Percentiles rank a stretch among this genome's conserved stretches.
phyloP scores from a whole-genome alignment of 1,140 invertebrate species.

The Phymorhynchus buccinoides region DNA sequence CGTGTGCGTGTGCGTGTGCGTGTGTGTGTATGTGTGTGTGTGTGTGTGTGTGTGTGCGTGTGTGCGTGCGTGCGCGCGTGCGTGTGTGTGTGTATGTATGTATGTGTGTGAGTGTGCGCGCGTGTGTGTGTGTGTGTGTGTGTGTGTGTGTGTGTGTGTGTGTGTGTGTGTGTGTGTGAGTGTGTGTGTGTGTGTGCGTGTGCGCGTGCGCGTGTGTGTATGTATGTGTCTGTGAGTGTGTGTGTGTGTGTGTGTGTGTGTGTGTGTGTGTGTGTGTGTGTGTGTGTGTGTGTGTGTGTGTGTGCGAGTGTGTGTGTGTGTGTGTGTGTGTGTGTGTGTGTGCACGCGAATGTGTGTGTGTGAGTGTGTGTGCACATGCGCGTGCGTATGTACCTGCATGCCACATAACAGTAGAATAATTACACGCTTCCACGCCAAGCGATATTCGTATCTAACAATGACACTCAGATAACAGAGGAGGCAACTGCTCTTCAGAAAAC shows the following conservation, averaged over 20 bases:
- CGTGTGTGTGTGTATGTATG: not conserved
- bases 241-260: not conserved
- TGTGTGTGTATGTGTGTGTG: not conserved
- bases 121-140: not conserved
- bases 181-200: not conserved
- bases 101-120: not conserved
- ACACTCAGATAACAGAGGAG: too few species aligned
- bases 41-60: slow-evolving; percentile 10
- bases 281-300: not conserved
- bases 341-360: not conserved
- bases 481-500: too few species aligned
- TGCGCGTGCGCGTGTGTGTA: not conserved
- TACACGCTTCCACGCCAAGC: too few species aligned
- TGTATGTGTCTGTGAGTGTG: not conserved
- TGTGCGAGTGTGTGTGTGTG: not conserved
- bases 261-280: not conserved
- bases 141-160: not conserved
- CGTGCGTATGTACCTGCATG: not conserved
- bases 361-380: not conserved
- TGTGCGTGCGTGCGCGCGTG: not conserved
- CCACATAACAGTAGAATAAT: not conserved
- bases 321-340: not conserved
- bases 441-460: too few species aligned
- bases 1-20: not conserved
- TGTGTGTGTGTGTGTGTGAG: not conserved